Base-by-base conservation (phyloP, 2,797 vertebrate genomes). In the Pithecia hirsuta region DNA sequence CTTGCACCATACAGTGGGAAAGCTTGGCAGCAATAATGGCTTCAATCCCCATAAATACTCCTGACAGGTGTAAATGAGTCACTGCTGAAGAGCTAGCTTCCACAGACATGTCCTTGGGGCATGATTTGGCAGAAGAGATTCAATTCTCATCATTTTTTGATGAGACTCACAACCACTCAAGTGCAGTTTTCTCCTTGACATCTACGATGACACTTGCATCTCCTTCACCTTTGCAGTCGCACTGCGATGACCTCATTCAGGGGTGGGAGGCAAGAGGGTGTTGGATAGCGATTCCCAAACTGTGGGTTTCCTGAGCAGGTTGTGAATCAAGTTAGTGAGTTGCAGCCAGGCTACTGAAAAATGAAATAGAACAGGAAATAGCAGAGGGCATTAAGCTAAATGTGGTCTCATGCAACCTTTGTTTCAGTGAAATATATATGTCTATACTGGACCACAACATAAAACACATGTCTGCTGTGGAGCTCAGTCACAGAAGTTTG, bases 41-140 rank as follows among this genome's bases (percentile, higher is more conserved):
- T 93, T 89, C 75, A 22, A 9, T 88, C 70, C 64, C 44, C 39
- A 46, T 82, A 64, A 92, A 64, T 41, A 57, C 50, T 4, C 26
- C 22, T 80, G 92, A 41, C 84, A 91, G 93, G 50, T 7, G 0
- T 91, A 52, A 76, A 72, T 83, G 95, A 94, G 92, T 97, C 96
- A 76, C 36, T 33, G 76, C 67, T 0, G 44, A 89, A 76, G 88
- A 85, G 89, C 46, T 61, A 39, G 76, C 70, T 33, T 72, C 67
- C 50, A 33, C n/a, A 82, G 92, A 91, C 74, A 1, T 1, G 22
- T 30, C 95, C 82, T 94, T 5, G 0, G 48, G 95, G 93, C 72
- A 28, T 8, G 79, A 61, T 46, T 95, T 61, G 55, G 72, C 5
- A 2, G n/a, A 55, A 91, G 91, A 36, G 50, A 84, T 39, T 61